These are phyloP conservation scores for Conger conger DNA, from an alignment of 2,113 vertebrate species.

Conservation along the genomic window DNA sequence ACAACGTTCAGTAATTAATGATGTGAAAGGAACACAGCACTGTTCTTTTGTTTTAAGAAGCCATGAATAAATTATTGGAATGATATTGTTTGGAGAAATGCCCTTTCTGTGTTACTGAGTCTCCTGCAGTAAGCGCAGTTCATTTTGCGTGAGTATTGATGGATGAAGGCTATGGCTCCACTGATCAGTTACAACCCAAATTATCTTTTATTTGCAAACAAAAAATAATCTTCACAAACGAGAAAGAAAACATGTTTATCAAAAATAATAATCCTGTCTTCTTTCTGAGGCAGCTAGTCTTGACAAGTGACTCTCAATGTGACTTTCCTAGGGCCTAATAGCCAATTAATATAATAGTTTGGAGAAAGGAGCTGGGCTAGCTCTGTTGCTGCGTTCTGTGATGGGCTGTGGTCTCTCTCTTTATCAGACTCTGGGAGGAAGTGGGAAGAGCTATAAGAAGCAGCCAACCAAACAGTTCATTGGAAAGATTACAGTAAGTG, in stretches of 20 bases:
- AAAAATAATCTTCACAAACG: neutral
- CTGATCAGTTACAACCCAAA: neutral
- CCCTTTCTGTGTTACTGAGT: neutral
- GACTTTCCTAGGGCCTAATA: neutral
- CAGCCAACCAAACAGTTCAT: neutral
- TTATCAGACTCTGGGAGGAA: neutral
- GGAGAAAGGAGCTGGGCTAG: neutral
- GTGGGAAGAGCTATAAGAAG: neutral
- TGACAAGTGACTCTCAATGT: neutral
- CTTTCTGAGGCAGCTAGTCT: neutral
- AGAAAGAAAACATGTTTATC: constrained; percentile 6
- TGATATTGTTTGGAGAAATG: neutral
- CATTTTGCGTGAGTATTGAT: neutral
- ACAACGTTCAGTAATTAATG: neutral
- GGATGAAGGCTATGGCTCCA: neutral
- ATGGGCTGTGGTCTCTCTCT: neutral
- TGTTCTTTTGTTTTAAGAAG: neutral
- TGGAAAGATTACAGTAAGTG: neutral
- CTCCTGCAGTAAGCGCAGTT: neutral
- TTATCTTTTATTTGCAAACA: constrained; percentile 15
- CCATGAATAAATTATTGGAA: neutral
- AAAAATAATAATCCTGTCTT: constrained; percentile 15
- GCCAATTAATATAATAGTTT: neutral
- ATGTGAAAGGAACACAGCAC: neutral
- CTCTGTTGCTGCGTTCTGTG: neutral